Evolutionary conservation across 30 jellyfish, hydroid and myxozoan genomes (phyloP), one percentile per base, ranked within the genome.

Genomic region (Chironex yamaguchii): DNA sequence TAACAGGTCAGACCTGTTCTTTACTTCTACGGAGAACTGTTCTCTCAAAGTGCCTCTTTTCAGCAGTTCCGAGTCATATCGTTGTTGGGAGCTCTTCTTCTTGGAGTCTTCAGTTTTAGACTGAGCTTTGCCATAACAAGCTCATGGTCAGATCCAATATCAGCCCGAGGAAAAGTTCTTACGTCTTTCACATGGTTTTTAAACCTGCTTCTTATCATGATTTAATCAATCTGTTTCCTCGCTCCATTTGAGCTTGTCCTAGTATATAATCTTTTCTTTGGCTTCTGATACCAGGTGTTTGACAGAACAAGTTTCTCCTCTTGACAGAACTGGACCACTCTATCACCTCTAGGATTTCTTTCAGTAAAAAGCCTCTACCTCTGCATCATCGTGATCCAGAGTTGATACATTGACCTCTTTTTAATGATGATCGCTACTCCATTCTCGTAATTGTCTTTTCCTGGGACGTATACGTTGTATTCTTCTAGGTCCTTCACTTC

Each of bases 171-270:
- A 68, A 34, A 67, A 0, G 78, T 49, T 50, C 36, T 6, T 2
- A 48, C 24, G 1, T 80, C 17, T 52, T 63, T 32, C 24, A 79
- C 82, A 17, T 25, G 24, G 42, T 64, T 34, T 22, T 34, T 26
- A 36, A 54, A 81, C 67, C 91, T 67, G 28, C 32, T 4, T 1
- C 27, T 36, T 17, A 63, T 29, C 27, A 69, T 14, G 52, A 65
- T 81, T 22, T 63, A 81, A 27, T 81, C 85, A 65, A 81, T 65
- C 34, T 81, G 85, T 34, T 81, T 36, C 69, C 58, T 28, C 2
- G 21, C 65, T 0, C 17, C 1, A 62, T 21, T 69, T 12, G 81
- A 78, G 50, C 87, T 33, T 17, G 21, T 83, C 88, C 93, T n/a
- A n/a, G n/a, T n/a, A n/a, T n/a, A n/a, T n/a, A n/a, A n/a, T n/a